Evolutionary conservation across 2,113 vertebrate species (phyloP).

Genomic region (Oceanites oceanicus): DNA sequence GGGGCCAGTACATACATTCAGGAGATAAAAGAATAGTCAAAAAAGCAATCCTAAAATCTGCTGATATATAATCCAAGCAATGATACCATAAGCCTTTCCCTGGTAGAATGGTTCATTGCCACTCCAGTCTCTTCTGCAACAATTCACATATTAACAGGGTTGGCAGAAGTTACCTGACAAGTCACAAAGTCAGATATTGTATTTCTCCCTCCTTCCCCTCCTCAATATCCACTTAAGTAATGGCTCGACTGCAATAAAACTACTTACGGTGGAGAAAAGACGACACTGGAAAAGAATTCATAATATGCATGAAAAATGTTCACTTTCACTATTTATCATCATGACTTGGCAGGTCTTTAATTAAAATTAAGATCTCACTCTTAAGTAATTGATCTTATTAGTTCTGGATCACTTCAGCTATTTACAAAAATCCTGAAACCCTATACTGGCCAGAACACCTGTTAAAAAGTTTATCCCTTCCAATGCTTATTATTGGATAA

Average conservation of each 20-base stretch:
- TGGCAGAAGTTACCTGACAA: not conserved
- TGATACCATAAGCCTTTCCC: not conserved
- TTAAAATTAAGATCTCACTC: not conserved
- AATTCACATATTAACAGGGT: not conserved
- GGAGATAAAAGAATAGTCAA: not conserved
- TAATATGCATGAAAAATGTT: not conserved
- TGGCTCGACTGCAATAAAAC: not conserved
- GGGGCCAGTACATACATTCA: not conserved
- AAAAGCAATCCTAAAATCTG: not conserved
- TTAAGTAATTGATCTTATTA: constrained; percentile 24
- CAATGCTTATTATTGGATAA: not conserved
- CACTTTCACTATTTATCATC: not conserved
- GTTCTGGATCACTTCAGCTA: not conserved
- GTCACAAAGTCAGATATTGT: not conserved
- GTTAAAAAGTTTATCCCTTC: not conserved
- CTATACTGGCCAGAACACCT: not conserved
- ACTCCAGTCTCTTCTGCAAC: not conserved
- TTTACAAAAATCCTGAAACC: not conserved
- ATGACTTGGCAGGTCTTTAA: not conserved
- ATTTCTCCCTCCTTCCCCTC: not conserved
- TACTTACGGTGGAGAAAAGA: rapidly evolving
- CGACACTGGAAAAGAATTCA: not conserved
- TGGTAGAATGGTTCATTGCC: not conserved
- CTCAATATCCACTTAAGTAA: not conserved
- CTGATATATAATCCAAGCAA: not conserved